Evolutionary conservation across 1,140 invertebrate species (phyloP).

Genomic region (Hermetia illucens): DNA sequence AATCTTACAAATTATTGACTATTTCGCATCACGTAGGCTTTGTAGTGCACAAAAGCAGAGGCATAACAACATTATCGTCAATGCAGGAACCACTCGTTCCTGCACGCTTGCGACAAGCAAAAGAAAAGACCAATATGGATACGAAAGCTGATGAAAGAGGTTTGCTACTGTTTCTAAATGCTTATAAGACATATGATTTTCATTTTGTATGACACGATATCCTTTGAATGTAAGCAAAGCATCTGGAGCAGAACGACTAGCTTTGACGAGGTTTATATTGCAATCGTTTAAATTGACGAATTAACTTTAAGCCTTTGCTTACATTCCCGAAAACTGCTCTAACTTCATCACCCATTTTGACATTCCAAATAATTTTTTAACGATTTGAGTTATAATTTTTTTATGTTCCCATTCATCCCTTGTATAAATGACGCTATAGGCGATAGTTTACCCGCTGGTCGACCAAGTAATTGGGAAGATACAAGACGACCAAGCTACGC

Average conservation of each 20-base stretch:
- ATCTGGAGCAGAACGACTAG: no score
- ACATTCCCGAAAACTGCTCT: no score
- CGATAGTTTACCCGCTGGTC: constrained; percentile 53
- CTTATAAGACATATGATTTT: no score
- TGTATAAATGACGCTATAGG: constrained; percentile 14
- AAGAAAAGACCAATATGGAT: constrained; percentile 45
- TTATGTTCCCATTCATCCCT: constrained; percentile 3
- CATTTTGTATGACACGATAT: no score
- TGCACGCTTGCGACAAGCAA: constrained; percentile 38
- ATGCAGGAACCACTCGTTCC: constrained; percentile 39
- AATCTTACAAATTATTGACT: constrained; percentile 2
- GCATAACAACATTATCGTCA: constrained; percentile 62
- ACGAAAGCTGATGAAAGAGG: constrained; percentile 47
- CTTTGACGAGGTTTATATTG: no score
- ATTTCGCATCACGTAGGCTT: constrained; percentile 35
- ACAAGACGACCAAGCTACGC: constrained; percentile 57
- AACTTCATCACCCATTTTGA: no score
- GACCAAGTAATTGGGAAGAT: constrained; percentile 72
- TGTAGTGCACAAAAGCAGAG: constrained; percentile 62
- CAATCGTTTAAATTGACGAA: no score
- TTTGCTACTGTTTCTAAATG: constrained; percentile 11
- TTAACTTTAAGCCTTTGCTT: no score
- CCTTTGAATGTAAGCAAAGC: no score
- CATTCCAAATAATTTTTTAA: no score
- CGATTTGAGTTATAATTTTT: no score